Evolutionary conservation across 2,888 invertebrate species (phyloP).

Genomic region (Aphidoletes aphidimyza): DNA sequence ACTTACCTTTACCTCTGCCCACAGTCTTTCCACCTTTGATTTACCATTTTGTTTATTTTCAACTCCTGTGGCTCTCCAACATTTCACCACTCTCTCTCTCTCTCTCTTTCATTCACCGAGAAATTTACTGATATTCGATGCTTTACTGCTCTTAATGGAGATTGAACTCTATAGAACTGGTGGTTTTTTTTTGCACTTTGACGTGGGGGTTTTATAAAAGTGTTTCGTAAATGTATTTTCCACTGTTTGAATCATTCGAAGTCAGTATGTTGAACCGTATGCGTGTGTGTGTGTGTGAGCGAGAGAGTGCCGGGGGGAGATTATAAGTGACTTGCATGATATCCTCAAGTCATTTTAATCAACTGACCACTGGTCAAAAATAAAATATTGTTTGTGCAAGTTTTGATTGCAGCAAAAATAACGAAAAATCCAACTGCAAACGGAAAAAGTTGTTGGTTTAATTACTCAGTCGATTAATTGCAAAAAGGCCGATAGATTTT

Average conservation of each 20-base stretch:
- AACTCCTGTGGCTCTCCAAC: too few species aligned
- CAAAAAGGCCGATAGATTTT: neutral
- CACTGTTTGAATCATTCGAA: neutral
- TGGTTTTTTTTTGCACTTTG: neutral
- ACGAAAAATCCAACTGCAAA: neutral
- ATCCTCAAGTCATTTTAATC: too few species aligned
- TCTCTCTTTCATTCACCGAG: too few species aligned
- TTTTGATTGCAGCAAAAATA: neutral
- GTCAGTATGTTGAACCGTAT: too few species aligned
- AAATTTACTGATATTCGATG: too few species aligned
- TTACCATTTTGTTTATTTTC: neutral
- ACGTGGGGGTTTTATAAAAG: neutral
- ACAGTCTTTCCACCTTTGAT: neutral
- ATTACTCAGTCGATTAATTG: neutral
- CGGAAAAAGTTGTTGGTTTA: neutral
- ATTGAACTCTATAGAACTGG: neutral
- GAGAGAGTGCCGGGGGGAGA: too few species aligned
- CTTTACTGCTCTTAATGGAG: too few species aligned
- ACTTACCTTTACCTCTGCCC: neutral
- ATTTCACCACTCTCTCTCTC: too few species aligned
- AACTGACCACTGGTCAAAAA: neutral
- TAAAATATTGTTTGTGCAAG: neutral
- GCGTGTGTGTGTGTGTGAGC: too few species aligned
- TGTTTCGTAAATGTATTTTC: neutral
- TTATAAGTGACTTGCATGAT: too few species aligned